Evolutionary conservation across 2,888 invertebrate genomes (phyloP).

Genomic region (Scaptomyza parva): DNA sequence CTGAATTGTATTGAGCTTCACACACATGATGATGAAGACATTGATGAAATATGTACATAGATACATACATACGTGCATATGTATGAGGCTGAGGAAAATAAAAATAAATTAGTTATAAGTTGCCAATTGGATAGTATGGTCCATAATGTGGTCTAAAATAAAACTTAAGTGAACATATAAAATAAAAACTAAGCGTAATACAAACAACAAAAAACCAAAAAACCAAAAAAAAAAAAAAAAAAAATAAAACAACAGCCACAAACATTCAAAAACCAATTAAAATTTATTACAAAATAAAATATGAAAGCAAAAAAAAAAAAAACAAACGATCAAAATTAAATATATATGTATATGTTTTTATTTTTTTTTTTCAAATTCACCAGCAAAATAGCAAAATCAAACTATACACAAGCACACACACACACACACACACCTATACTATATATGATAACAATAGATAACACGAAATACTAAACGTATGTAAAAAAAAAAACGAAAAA

Average conservation of each 20-base stretch:
- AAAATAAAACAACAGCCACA: slow-evolving; percentile 47
- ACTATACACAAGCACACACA: slow-evolving; percentile 10
- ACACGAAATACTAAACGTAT: slow-evolving; percentile 15
- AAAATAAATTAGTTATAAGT: slow-evolving; percentile 51
- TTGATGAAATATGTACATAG: slow-evolving; percentile 35
- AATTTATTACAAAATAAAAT: slow-evolving; percentile 60
- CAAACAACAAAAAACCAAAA: slow-evolving; percentile 13
- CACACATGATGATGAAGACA: slow-evolving; percentile 36
- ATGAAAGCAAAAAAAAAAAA: slow-evolving; percentile 56
- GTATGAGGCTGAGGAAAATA: slow-evolving; percentile 61
- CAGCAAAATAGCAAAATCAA: slow-evolving; percentile 13
- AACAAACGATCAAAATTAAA: slow-evolving; percentile 39
- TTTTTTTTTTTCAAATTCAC: slow-evolving; percentile 25
- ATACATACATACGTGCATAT: slow-evolving; percentile 56
- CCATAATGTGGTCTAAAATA: slow-evolving; percentile 60
- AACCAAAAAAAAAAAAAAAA: slow-evolving; percentile 13
- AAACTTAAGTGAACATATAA: slow-evolving; percentile 53
- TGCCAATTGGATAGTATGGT: slow-evolving; percentile 69
- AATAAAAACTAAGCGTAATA: slow-evolving; percentile 42
- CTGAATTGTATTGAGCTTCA: slow-evolving; percentile 48
- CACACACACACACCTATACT: slow-evolving; percentile 8
- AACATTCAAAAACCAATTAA: slow-evolving; percentile 63
- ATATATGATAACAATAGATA: slow-evolving; percentile 14
- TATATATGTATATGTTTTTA: slow-evolving; percentile 41
- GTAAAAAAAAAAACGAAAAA: slow-evolving; percentile 11